These are phyloP conservation scores for Tetranychus piercei DNA, from an alignment of 2,888 invertebrate genomes.

Conservation along the genomic window DNA sequence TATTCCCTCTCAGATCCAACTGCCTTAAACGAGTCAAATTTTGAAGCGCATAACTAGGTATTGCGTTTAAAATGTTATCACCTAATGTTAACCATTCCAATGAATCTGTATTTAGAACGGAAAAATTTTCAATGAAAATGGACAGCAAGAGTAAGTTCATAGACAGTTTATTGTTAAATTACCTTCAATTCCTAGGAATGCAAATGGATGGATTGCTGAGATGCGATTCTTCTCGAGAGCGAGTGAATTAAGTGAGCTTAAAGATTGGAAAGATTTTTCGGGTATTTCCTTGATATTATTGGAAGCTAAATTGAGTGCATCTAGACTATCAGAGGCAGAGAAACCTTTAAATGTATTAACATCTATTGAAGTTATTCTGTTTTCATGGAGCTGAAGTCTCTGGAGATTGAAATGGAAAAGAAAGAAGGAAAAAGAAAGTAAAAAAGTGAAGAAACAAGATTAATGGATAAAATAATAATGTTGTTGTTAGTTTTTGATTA, in stretches of 20 bases:
- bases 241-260: constrained; percentile 61
- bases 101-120: constrained; percentile 45
- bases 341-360: constrained; percentile 23
- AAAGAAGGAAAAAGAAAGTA: neutral
- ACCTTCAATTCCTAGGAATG: constrained; percentile 49
- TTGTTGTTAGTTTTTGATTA: no score
- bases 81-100: constrained; percentile 71
- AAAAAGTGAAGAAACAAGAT: neutral
- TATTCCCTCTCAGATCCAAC: constrained; percentile 67
- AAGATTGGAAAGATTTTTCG: constrained; percentile 49
- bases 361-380: constrained; percentile 24
- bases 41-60: constrained; percentile 64
- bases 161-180: neutral
- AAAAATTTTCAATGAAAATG: neutral
- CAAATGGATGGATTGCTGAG: constrained; percentile 53
- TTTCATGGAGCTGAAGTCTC: constrained; percentile 27
- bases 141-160: no score
- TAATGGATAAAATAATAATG: neutral
- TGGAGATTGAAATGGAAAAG: neutral
- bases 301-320: constrained; percentile 64
- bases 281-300: constrained; percentile 49
- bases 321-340: constrained; percentile 42
- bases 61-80: constrained; percentile 52
- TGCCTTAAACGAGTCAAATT: constrained; percentile 67
- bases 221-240: constrained; percentile 75